phyloP scores from a whole-genome alignment of 2,888 invertebrate genomes.

The Pseudoips prasinana region DNA sequence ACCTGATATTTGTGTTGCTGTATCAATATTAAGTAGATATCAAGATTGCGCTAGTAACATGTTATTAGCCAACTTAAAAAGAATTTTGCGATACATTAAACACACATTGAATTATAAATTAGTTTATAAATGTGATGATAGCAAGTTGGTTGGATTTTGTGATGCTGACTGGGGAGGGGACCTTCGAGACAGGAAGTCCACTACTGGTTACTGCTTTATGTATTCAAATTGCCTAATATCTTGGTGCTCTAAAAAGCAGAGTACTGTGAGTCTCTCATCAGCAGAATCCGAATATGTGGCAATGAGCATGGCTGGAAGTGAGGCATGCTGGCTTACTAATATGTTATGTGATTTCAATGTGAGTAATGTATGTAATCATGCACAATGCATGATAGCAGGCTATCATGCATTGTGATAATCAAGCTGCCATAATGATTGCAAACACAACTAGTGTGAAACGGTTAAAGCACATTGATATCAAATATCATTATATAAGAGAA shows the following conservation, averaged over 20 bases:
- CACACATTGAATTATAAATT: constrained; percentile 7
- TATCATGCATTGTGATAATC: constrained; percentile 5
- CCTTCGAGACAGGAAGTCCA: constrained; percentile 24
- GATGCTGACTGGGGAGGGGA: constrained; percentile 11
- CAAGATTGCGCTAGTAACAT: constrained; percentile 7
- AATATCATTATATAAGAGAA: not conserved
- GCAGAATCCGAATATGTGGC: constrained; percentile 7
- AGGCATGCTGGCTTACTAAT: constrained; percentile 3
- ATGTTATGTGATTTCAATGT: constrained; percentile 4
- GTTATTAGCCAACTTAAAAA: constrained; percentile 22
- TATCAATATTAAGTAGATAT: constrained; percentile 11
- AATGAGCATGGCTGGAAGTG: constrained; percentile 4
- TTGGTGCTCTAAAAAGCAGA: constrained; percentile 4
- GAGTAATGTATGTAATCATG: not conserved
- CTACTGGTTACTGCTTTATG: constrained; percentile 5
- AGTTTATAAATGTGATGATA: constrained; percentile 11
- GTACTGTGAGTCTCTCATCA: constrained; percentile 3
- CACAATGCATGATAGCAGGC: too few relatives aligned
- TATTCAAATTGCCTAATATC: constrained; percentile 7
- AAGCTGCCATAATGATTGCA: constrained; percentile 6
- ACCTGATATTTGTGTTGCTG: constrained; percentile 8
- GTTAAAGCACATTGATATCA: constrained; percentile 8
- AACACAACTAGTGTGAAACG: constrained; percentile 5
- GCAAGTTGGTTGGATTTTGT: not conserved
- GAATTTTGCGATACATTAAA: constrained; percentile 17